Evolutionary conservation across 2,888 invertebrate species (phyloP), one percentile per base, ranked within the genome.

Genomic region (Dolichomitus sp.): DNA sequence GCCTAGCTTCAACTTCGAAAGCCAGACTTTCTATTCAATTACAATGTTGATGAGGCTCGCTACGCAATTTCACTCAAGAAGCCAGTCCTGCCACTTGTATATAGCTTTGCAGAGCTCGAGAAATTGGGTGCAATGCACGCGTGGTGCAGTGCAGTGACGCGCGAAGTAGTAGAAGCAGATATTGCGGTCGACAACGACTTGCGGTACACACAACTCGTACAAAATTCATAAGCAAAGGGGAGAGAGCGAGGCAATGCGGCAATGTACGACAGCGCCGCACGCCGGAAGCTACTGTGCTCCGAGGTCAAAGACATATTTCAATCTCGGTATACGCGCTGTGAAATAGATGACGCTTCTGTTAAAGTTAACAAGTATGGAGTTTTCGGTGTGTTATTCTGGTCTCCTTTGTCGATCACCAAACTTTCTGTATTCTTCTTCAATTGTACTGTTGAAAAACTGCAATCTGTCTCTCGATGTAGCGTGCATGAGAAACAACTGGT

Each of bases 361-460:
- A 40, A 70, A 80, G 57, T 80, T 80, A 30, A 40, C 70, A 80
- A 80, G 66, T 69, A 75, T n/a, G 66, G 68, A 75, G 69, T 76
- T 80, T 23, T 59, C 65, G 65, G 42, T 40, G 57, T 17, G 17
- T 66, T 37, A 19, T 33, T 50, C 17, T 7, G 17, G n/a, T 37
- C 33, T 68, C 17, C 52, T 19, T 37, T 52, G 68, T 68, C 45
- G 68, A 37, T 61, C 50, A n/a, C 37, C 33, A 45, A 80, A 69
- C 63, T 80, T 75, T 69, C 12, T 23, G 50, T 70, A 75, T 70
- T 66, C 70, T 65, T 65, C 27, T 70, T 70, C 69, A 76, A 80
- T 57, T 17, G 37, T 37, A 19, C 68, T 19, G 27, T 11, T 23
- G 2, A 52, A 63, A 74, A 74, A 74, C 40, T 63, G n/a, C 50